These are phyloP conservation scores for Clarias batrachus DNA, from an alignment of 2,113 vertebrate species.

Conservation along the genomic window DNA sequence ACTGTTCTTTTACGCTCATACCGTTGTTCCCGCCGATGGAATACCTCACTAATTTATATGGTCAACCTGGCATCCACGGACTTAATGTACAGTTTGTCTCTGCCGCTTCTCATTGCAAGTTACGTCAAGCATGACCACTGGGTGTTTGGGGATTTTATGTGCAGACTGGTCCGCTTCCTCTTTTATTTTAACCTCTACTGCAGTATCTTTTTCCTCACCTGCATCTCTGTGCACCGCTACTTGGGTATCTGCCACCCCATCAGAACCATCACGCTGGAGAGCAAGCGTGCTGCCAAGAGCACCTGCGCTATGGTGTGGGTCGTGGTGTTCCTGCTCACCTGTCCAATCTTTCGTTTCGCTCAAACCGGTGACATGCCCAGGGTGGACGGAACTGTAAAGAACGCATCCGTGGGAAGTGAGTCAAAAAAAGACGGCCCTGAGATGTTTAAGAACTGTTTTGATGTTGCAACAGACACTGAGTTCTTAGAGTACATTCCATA, in stretches of 20 bases:
- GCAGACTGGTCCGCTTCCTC: slow-evolving; percentile 79
- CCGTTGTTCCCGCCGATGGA: slow-evolving; percentile 69
- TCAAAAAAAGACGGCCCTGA: slow-evolving; percentile 14
- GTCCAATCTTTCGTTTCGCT: slow-evolving; percentile 79
- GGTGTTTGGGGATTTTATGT: slow-evolving; percentile 82
- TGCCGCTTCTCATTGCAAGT: slow-evolving; percentile 82
- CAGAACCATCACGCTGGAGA: slow-evolving; percentile 76
- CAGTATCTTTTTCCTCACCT: slow-evolving; percentile 87
- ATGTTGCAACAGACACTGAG: slow-evolving; percentile 76
- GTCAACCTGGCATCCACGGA: slow-evolving; percentile 82
- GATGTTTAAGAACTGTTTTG: slow-evolving; percentile 75
- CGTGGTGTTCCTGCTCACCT: slow-evolving; percentile 76
- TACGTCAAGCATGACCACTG: slow-evolving; percentile 74
- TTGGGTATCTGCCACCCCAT: slow-evolving; percentile 77
- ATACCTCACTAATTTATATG: slow-evolving; percentile 82
- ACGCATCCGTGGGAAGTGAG: slow-evolving; percentile 38
- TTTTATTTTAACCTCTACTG: slow-evolving; percentile 86
- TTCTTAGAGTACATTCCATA: slow-evolving; percentile 79
- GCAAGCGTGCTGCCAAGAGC: slow-evolving; percentile 72
- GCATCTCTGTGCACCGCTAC: slow-evolving; percentile 82
- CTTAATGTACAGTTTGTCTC: slow-evolving; percentile 78
- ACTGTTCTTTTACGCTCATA: slow-evolving; percentile 76
- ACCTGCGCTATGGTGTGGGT: slow-evolving; percentile 76
- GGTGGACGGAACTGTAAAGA: slow-evolving; percentile 25
- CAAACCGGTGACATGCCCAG: slow-evolving; percentile 66